These are phyloP conservation scores for Erinaceus europaeus DNA, from an alignment of 2,113 vertebrate species.

Conservation along the genomic window DNA sequence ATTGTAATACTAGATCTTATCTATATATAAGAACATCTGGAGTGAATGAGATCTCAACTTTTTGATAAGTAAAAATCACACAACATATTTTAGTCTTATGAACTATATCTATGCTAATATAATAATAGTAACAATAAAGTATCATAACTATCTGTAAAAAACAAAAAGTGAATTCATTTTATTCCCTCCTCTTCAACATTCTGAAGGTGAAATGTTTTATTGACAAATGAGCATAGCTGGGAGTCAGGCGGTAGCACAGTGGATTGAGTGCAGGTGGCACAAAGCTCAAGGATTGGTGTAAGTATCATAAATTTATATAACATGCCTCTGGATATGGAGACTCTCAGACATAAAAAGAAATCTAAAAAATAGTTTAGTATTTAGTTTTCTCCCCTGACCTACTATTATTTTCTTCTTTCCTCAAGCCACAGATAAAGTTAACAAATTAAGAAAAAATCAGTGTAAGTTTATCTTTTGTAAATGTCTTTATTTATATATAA, in stretches of 20 bases:
- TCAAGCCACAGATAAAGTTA: background rate
- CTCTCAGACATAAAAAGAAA: background rate
- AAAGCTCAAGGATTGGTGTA: too few relatives aligned
- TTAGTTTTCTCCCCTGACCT: background rate
- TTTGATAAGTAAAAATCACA: background rate
- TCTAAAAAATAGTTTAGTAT: constrained; percentile 4
- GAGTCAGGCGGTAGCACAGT: background rate
- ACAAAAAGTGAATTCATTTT: background rate
- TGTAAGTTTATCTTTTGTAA: background rate
- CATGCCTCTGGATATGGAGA: background rate
- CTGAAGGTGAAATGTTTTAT: background rate
- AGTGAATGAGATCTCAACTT: background rate
- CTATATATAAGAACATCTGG: constrained; percentile 1
- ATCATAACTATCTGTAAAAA: background rate
- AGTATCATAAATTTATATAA: background rate
- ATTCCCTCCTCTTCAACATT: background rate
- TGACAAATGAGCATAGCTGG: background rate
- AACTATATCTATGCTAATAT: background rate
- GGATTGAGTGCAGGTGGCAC: too few relatives aligned
- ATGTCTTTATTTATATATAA: too few relatives aligned
- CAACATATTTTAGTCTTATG: background rate
- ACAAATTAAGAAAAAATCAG: background rate
- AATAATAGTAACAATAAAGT: background rate
- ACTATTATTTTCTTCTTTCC: background rate
- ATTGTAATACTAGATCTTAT: background rate